phyloP scores from a whole-genome alignment of 2,888 invertebrate species.

The Eristalis arbustorum region DNA sequence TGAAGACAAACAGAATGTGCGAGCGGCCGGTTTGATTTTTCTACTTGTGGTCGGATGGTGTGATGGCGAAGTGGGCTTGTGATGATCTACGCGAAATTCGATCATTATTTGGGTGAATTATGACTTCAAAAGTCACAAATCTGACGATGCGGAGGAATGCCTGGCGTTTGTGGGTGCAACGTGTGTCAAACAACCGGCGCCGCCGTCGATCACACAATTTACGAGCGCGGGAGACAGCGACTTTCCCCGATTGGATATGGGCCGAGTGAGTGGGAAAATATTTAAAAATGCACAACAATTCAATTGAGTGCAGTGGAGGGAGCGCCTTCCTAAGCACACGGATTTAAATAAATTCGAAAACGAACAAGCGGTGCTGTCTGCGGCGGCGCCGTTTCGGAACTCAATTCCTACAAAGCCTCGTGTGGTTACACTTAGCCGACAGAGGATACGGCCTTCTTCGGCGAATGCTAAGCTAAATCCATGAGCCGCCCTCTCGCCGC shows the following conservation, averaged over 20 bases:
- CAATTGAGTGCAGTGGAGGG: slow-evolving; percentile 23
- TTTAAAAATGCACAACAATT: slow-evolving; percentile 6
- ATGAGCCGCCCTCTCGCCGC: background rate
- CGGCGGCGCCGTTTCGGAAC: background rate
- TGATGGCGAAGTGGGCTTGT: slow-evolving; percentile 15
- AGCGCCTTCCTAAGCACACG: background rate
- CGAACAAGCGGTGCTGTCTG: background rate
- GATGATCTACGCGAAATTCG: slow-evolving; percentile 20
- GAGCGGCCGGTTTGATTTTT: background rate
- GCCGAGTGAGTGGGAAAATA: background rate
- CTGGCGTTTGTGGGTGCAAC: background rate
- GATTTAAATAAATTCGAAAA: slow-evolving; percentile 31
- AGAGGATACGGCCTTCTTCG: background rate
- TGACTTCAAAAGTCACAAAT: background rate
- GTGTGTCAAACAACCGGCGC: background rate
- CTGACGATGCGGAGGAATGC: slow-evolving; percentile 2
- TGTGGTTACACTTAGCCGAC: background rate
- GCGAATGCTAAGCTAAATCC: slow-evolving; percentile 18
- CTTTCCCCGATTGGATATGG: too few relatives aligned
- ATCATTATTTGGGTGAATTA: slow-evolving; percentile 30
- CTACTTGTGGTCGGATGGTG: slow-evolving; percentile 14
- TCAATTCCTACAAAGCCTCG: background rate
- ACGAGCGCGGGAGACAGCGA: background rate
- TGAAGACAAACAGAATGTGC: background rate
- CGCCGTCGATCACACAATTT: background rate